These are phyloP conservation scores for Eurytoma adleriae DNA, from an alignment of 2,888 invertebrate genomes.

Conservation along the genomic window DNA sequence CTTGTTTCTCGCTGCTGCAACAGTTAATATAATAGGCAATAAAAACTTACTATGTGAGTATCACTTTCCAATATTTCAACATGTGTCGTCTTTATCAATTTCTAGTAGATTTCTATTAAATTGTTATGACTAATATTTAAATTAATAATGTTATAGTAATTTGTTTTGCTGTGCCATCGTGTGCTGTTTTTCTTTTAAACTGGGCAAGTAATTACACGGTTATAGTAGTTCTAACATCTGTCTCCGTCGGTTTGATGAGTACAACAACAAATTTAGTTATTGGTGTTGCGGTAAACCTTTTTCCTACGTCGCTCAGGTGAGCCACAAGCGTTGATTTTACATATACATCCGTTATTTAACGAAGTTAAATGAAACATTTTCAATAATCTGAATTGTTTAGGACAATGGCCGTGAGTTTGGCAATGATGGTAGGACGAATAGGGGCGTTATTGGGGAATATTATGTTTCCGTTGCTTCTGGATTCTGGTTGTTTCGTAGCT, in stretches of 20 bases:
- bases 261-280: conserved; percentile 76
- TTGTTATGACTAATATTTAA: not conserved
- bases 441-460: conserved; percentile 73
- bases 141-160: conserved; percentile 58
- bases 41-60: conserved; percentile 64
- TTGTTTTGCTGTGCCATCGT: conserved; percentile 60
- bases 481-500: conserved; percentile 66
- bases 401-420: conserved; percentile 73
- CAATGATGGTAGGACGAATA: conserved; percentile 71
- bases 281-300: conserved; percentile 81
- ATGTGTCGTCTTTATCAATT: not conserved
- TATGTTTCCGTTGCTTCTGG: conserved; percentile 70
- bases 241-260: conserved; percentile 64
- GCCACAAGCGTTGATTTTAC: not conserved
- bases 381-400: conserved; percentile 60
- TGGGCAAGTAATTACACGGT: conserved; percentile 64
- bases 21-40: conserved; percentile 62
- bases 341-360: too few relatives aligned
- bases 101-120: not conserved
- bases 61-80: not conserved
- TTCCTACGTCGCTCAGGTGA: conserved; percentile 83
- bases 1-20: conserved; percentile 59
- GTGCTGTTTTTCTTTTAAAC: conserved; percentile 63
- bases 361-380: not conserved
- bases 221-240: conserved; percentile 64